Conservation (phyloP, 2,113 vertebrate genomes). For the Cheirogaleus medius region DNA sequence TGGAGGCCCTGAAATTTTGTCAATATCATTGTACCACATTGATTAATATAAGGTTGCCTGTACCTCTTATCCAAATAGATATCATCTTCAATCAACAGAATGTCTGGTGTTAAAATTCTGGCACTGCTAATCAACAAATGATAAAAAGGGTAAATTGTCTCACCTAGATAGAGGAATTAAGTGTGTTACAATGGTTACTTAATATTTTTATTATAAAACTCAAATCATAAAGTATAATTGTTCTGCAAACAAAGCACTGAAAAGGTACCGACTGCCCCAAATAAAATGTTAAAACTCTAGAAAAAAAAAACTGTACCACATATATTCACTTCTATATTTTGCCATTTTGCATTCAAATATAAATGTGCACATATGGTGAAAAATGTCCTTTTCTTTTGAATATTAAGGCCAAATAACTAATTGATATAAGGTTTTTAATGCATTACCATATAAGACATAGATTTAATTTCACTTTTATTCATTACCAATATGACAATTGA, state of each 20-base stretch:
- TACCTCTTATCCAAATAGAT: neutral
- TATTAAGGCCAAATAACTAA: neutral
- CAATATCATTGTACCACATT: neutral
- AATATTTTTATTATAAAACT: slow-evolving; percentile 10
- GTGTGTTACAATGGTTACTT: neutral
- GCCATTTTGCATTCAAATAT: neutral
- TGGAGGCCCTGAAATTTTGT: neutral
- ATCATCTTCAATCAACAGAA: neutral
- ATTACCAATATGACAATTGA: neutral
- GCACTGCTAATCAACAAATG: neutral
- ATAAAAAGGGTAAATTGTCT: neutral
- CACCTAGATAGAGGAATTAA: neutral
- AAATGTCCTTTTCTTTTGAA: neutral
- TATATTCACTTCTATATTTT: neutral
- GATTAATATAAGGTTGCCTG: neutral
- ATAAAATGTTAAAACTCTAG: neutral
- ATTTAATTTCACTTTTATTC: neutral
- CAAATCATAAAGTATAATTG: neutral
- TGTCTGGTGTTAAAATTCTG: neutral
- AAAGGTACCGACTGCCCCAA: neutral
- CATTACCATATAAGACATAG: neutral
- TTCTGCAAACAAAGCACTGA: neutral
- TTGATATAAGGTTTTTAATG: neutral
- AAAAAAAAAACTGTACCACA: neutral
- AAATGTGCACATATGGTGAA: neutral